A percentile compares a stretch with the other conserved stretches of the same genome.
phyloP scores from a whole-genome alignment of 2,888 invertebrate species.

The Andrena minutula region DNA sequence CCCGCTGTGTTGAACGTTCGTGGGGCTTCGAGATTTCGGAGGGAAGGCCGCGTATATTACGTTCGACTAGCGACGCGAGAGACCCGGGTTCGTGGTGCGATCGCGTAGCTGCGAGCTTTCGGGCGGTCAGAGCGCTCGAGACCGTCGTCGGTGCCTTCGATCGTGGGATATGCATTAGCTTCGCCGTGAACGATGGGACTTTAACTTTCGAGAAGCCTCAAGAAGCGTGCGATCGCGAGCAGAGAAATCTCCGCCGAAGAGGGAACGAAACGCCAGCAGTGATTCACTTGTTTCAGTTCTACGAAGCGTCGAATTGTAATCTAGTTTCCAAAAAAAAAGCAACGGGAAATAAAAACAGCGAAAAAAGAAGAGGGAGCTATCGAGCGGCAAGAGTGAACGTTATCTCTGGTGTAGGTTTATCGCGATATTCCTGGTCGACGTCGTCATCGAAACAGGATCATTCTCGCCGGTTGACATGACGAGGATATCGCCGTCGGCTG shows the following conservation, averaged over 20 bases:
- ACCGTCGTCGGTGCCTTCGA: no score
- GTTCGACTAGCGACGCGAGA: no score
- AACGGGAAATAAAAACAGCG: neutral
- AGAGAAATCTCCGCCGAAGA: neutral
- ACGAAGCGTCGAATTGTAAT: conserved; percentile 62
- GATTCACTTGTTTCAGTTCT: conserved; percentile 41
- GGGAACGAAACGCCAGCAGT: conserved; percentile 19
- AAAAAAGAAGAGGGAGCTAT: conserved; percentile 20
- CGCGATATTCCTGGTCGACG: conserved; percentile 58
- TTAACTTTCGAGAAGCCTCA: neutral
- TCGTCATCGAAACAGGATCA: conserved; percentile 64
- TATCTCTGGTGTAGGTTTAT: conserved; percentile 56
- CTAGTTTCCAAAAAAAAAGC: conserved; percentile 41
- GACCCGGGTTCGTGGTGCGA: no score
- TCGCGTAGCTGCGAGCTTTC: no score
- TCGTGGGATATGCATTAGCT: neutral
- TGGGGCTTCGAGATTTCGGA: no score
- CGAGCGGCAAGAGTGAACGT: conserved; percentile 59
- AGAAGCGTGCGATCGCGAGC: neutral
- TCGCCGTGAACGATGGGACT: neutral
- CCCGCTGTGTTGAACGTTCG: no score
- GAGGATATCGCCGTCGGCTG: conserved; percentile 58
- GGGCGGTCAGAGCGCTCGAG: no score
- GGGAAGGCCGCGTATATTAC: no score
- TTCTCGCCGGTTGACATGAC: conserved; percentile 61